Conservation (phyloP, 2,888 invertebrate genomes). For the Agrotis segetum region DNA sequence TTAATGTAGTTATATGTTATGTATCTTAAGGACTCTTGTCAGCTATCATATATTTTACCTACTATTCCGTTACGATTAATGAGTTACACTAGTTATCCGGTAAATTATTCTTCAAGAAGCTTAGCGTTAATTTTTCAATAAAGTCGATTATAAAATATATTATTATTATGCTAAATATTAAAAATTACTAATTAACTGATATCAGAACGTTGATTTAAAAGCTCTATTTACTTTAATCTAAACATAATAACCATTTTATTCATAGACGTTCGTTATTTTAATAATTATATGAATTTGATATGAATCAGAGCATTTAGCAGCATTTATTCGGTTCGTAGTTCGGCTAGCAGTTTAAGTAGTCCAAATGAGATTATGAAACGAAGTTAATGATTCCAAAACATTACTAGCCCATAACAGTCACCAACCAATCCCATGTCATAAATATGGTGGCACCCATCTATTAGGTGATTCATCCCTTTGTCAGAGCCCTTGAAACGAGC, state of each 20-base stretch:
- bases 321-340: background rate
- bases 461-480: constrained; percentile 59
- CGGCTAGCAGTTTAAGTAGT: background rate
- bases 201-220: background rate
- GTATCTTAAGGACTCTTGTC: too few species aligned
- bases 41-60: too few species aligned
- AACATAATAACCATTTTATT: background rate
- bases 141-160: too few species aligned
- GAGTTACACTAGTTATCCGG: background rate
- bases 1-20: too few species aligned
- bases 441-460: constrained; percentile 19
- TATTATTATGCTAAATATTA: too few species aligned
- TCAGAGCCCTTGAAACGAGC: constrained; percentile 38
- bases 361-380: background rate
- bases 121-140: background rate
- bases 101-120: background rate
- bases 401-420: constrained; percentile 34
- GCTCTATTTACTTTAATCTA: background rate
- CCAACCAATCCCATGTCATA: constrained; percentile 44
- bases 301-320: constrained; percentile 1
- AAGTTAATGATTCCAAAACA: background rate
- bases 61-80: background rate
- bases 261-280: too few species aligned
- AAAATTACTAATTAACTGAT: background rate
- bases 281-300: background rate